A percentile compares a stretch with the other conserved stretches of the same genome.
Conservation (phyloP, 2,797 vertebrate genomes). For the Austrolebias charrua region DNA sequence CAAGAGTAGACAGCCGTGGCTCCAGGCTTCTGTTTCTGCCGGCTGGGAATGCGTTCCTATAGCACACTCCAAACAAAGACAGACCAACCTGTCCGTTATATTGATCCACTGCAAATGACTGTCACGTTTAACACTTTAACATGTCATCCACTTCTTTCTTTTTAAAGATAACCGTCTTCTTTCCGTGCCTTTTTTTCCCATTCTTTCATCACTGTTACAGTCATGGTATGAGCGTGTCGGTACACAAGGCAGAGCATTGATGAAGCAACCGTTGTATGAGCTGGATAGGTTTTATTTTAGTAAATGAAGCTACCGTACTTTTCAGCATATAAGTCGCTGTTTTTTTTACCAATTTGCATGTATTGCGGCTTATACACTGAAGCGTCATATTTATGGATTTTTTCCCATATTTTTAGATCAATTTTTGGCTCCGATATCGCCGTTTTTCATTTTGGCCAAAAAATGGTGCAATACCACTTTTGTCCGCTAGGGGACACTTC, state of each 20-base stretch:
- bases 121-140: conserved; percentile 57
- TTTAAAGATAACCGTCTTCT: conserved; percentile 4
- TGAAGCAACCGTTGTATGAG: conserved; percentile 1
- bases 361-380: no score
- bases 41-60: conserved; percentile 85
- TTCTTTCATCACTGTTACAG: conserved; percentile 14
- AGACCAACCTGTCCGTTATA: conserved; percentile 80
- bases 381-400: no score
- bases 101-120: conserved; percentile 82
- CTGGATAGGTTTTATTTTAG: conserved; percentile 20
- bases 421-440: no score
- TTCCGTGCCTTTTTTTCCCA: conserved; percentile 16
- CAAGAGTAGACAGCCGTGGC: conserved; percentile 85
- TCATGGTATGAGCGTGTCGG: neutral
- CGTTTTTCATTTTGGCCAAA: no score
- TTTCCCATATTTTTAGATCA: no score
- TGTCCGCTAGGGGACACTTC: no score
- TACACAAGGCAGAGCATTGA: conserved; percentile 7
- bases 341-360: no score
- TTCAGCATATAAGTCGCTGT: no score
- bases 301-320: conserved; percentile 13
- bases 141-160: conserved; percentile 28
- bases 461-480: no score
- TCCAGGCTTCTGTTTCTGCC: conserved; percentile 90
- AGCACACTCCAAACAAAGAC: conserved; percentile 88